These are phyloP conservation scores for Diglossa brunneiventris DNA, from an alignment of 2,113 vertebrate genomes.

Conservation along the genomic window DNA sequence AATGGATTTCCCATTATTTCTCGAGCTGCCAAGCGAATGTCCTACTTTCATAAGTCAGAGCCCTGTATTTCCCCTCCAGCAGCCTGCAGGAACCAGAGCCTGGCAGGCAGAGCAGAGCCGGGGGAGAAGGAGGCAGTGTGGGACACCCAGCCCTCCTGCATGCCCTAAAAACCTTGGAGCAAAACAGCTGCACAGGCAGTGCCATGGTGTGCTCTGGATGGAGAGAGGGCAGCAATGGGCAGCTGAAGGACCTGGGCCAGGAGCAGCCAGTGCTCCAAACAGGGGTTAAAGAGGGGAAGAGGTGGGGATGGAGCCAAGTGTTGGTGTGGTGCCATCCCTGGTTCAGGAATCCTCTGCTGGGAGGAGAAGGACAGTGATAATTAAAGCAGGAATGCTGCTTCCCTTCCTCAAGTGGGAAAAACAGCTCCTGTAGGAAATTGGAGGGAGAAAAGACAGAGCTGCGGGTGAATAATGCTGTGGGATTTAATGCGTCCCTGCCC, in stretches of 20 bases:
- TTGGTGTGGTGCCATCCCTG: not conserved
- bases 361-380: not conserved
- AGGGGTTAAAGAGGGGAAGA: not conserved
- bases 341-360: not conserved
- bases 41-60: constrained; percentile 19
- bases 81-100: not conserved
- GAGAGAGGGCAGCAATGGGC: not conserved
- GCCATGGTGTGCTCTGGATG: rapidly evolving
- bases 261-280: not conserved
- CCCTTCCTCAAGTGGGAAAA: not conserved
- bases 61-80: not conserved
- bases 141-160: not conserved
- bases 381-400: not conserved
- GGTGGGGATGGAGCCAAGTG: not conserved
- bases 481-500: rapidly evolving
- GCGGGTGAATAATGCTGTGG: not conserved
- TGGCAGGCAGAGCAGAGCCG: not conserved
- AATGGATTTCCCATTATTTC: constrained; percentile 38
- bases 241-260: not conserved
- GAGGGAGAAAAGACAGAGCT: not conserved
- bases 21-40: not conserved
- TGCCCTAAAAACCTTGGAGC: not conserved
- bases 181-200: not conserved
- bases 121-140: rapidly evolving
- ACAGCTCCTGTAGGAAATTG: not conserved